phyloP scores from a whole-genome alignment of 2,113 vertebrate species.

The Stegostoma tigrinum region DNA sequence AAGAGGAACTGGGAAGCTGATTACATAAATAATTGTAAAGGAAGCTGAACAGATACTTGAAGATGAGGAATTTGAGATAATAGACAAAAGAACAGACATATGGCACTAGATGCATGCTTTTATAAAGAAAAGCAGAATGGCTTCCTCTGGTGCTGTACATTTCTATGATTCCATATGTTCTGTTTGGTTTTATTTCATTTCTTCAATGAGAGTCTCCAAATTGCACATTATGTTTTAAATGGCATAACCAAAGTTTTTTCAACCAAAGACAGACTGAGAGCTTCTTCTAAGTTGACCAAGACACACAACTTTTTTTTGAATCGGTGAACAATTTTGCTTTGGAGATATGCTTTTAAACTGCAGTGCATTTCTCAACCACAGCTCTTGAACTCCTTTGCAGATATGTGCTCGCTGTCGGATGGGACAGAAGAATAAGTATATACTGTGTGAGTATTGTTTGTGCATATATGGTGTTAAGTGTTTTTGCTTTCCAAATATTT shows the following conservation, averaged over 20 bases:
- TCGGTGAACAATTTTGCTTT: neutral
- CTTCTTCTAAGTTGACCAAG: neutral
- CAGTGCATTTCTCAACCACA: neutral
- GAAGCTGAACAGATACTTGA: too few relatives aligned
- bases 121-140: neutral
- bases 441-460: conserved; percentile 60
- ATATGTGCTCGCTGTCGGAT: conserved; percentile 59
- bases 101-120: neutral
- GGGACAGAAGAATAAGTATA: conserved; percentile 60
- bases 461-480: neutral
- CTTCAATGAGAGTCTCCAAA: neutral
- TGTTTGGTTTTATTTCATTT: neutral
- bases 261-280: neutral
- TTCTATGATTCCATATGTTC: neutral
- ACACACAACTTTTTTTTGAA: neutral
- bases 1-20: too few relatives aligned
- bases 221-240: neutral
- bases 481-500: neutral
- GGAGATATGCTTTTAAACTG: neutral
- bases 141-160: neutral
- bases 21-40: too few relatives aligned
- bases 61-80: too few relatives aligned
- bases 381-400: conserved; percentile 47
- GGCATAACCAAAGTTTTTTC: neutral
- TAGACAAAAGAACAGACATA: too few relatives aligned